A percentile compares a stretch with the other conserved stretches of the same genome.
Evolutionary conservation across 2,797 vertebrate genomes (phyloP).

Genomic region (Eulemur albifrons): DNA sequence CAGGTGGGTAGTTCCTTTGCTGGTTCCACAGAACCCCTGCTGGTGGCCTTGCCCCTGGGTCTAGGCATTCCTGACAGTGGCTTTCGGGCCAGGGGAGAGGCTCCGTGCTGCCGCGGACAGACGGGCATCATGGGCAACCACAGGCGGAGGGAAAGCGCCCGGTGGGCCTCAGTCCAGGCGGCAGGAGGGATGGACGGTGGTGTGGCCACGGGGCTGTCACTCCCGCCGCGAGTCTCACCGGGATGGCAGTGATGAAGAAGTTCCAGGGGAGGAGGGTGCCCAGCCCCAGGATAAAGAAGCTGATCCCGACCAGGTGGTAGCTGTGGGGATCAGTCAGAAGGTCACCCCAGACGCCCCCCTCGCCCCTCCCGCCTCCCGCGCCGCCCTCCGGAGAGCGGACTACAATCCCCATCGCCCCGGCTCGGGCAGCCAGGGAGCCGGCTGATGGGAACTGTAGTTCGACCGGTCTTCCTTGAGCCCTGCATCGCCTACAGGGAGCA

Average conservation of each 20-base stretch:
- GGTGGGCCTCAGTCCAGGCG: background rate
- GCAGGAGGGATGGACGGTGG: background rate
- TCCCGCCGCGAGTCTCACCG: slow-evolving; percentile 83
- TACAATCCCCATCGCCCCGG: slow-evolving; percentile 22
- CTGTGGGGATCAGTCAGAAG: slow-evolving; percentile 71
- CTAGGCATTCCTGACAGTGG: background rate
- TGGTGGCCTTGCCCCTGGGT: background rate
- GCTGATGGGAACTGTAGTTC: slow-evolving; percentile 70
- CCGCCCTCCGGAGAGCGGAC: background rate
- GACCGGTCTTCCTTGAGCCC: background rate
- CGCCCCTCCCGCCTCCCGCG: background rate
- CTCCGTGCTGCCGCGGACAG: background rate
- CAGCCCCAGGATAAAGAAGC: slow-evolving; percentile 92
- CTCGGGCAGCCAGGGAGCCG: background rate
- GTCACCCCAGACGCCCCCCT: slow-evolving; percentile 46
- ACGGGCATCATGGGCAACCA: background rate
- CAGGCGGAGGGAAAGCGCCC: background rate
- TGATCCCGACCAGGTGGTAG: slow-evolving; percentile 85
- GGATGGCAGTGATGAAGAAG: slow-evolving; percentile 94
- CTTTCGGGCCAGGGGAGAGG: background rate
- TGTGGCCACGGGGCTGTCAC: background rate
- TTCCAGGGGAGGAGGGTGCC: slow-evolving; percentile 95
- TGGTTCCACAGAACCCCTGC: background rate
- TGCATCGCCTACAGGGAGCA: background rate
- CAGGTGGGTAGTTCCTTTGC: background rate